Percentiles rank a stretch among this genome's conserved stretches.
These are phyloP conservation scores for Microcebus ravelobensis DNA, from an alignment of 2,113 vertebrate species.

Conservation along the genomic window DNA sequence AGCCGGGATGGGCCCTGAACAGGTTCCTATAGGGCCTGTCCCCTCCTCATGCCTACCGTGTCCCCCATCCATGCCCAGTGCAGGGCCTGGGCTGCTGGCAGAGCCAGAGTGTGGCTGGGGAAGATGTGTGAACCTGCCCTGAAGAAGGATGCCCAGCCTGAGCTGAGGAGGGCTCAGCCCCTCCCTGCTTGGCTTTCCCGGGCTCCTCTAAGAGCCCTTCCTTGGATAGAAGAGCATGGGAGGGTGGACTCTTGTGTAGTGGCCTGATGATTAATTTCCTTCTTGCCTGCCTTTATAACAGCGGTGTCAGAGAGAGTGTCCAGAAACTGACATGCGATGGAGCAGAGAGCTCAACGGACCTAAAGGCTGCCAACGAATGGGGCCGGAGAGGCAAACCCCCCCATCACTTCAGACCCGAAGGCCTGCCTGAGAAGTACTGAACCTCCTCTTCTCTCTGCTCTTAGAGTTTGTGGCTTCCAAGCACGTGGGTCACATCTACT, in stretches of 20 bases:
- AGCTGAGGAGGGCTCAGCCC: no score
- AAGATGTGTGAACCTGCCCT: background rate
- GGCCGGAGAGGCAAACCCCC: slow-evolving; percentile 42
- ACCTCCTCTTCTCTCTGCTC: background rate
- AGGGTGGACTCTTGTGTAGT: background rate
- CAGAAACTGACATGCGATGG: background rate
- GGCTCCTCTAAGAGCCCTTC: background rate
- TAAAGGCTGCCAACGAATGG: slow-evolving; percentile 7
- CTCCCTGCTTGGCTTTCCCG: background rate
- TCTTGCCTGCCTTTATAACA: background rate
- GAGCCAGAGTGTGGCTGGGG: background rate
- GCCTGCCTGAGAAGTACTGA: slow-evolving; percentile 40
- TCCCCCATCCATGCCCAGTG: no score
- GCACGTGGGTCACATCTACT: background rate
- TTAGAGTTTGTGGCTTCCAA: background rate
- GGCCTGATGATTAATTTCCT: background rate
- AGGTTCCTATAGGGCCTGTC: background rate
- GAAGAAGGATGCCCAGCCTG: background rate
- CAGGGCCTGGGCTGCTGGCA: background rate
- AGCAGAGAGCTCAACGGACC: accelerated
- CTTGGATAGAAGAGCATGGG: background rate
- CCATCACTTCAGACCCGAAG: background rate
- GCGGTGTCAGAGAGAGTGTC: accelerated
- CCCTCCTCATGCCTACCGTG: background rate
- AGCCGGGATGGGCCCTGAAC: background rate